Evolutionary conservation across 92 coral and sea anemone species (phyloP), one percentile per base, ranked within the genome.

Genomic region (Palythoa grandis): DNA sequence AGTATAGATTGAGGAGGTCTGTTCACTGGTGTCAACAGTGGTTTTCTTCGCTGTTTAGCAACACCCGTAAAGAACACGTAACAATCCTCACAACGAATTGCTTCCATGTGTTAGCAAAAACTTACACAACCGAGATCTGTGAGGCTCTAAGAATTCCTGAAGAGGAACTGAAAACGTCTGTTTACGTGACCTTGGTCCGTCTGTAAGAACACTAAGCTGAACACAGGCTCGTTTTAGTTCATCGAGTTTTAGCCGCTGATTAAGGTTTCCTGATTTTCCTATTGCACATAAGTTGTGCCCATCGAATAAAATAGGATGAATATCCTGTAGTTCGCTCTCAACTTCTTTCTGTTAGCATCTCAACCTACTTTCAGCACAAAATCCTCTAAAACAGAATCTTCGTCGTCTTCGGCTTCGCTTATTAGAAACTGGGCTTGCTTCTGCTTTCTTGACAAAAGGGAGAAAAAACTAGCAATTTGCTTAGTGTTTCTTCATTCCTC

Each of bases 251-350:
- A 67, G 71, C 71, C 71, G 40, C 7, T 67, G 40, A 72, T 72
- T 56, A 0, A 72, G 38, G 39, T 40, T 72, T 43, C 77, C 53
- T 72, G 53, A 1, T 67, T 67, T 67, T 25, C 72, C 72, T 15
- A 67, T 67, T 67, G 54, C 57, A 72, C 77, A 72, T 23, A 72
- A 56, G n/a, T 72, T 72, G 77, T 70, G 43, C 29, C 74, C 66
- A 14, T 20, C 66, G 66, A 60, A 60, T 12, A 60, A 60, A 60
- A 60, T 60, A 60, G 66, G 66, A 70, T 70, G 74, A 70, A 1
- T 70, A 19, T 70, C 74, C 47, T 70, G 74, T 48, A 70, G 74
- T 70, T 70, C 74, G 48, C 29, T 38, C 29, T 70, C n/a, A 60
- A 60, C 66, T 60, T 60, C 74, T 70, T 70, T 35, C 74, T 70